phyloP scores from a whole-genome alignment of 2,888 invertebrate genomes.

The Eupithecia pulchellata region DNA sequence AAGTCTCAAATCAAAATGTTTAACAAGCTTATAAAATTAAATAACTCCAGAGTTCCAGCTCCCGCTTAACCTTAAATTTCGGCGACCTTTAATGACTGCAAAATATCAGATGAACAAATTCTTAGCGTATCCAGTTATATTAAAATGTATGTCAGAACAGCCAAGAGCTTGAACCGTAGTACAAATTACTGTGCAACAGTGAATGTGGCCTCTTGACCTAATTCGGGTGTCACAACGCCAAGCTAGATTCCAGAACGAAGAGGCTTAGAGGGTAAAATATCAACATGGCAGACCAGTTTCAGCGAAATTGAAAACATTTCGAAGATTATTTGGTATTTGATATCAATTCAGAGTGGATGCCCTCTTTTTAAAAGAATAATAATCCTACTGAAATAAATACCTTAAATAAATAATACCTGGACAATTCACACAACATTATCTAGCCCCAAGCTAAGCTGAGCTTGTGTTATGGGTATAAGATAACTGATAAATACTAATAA shows the following conservation, averaged over 20 bases:
- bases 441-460: too few species aligned
- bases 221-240: slow-evolving; percentile 61
- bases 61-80: slow-evolving; percentile 7
- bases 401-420: too few species aligned
- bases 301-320: not conserved
- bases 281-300: not conserved
- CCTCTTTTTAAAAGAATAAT: too few species aligned
- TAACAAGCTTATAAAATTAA: not conserved
- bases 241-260: slow-evolving; percentile 40
- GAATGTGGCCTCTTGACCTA: slow-evolving; percentile 69
- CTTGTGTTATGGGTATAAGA: too few species aligned
- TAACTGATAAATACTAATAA: too few species aligned
- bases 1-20: not conserved
- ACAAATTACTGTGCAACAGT: slow-evolving; percentile 64
- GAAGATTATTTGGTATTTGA: not conserved
- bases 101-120: slow-evolving; percentile 40
- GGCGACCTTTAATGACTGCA: slow-evolving; percentile 14
- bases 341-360: too few species aligned
- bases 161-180: slow-evolving; percentile 44
- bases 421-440: too few species aligned
- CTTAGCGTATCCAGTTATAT: slow-evolving; percentile 27
- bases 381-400: too few species aligned
- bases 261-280: not conserved
- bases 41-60: not conserved
- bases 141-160: slow-evolving; percentile 35